Conservation (phyloP, 2,797 vertebrate genomes). For the Champsocephalus esox region DNA sequence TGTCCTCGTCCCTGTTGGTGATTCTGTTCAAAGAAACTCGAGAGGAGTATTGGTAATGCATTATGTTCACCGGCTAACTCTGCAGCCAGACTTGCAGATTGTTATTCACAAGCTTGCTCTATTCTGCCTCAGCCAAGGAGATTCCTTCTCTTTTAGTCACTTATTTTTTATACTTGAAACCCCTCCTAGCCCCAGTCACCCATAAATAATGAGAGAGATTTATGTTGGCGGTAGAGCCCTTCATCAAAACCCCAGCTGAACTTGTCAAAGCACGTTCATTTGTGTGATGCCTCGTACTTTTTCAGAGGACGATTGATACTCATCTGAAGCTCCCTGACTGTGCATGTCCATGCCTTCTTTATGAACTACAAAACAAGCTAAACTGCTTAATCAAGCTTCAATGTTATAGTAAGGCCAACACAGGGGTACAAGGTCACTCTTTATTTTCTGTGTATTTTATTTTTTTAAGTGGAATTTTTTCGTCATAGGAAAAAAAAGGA, state of each 20-base stretch:
- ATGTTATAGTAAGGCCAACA: slow-evolving; percentile 60
- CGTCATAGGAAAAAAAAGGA: slow-evolving; percentile 42
- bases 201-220: slow-evolving; percentile 79
- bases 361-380: slow-evolving; percentile 62
- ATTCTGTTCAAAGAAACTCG: slow-evolving; percentile 83
- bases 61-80: slow-evolving; percentile 76
- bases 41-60: slow-evolving; percentile 79
- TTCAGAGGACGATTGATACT: slow-evolving; percentile 65
- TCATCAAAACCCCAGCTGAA: slow-evolving; percentile 77
- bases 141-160: slow-evolving; percentile 84
- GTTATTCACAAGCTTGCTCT: slow-evolving; percentile 84
- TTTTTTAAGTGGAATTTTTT: slow-evolving; percentile 46
- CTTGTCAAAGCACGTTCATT: slow-evolving; percentile 78
- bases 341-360: slow-evolving; percentile 69
- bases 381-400: slow-evolving; percentile 63
- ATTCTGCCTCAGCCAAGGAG: slow-evolving; percentile 88
- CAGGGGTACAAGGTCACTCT: slow-evolving; percentile 57
- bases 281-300: slow-evolving; percentile 78
- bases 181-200: slow-evolving; percentile 75
- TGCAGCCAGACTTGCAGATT: slow-evolving; percentile 83
- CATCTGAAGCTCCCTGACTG: slow-evolving; percentile 65
- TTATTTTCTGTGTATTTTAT: slow-evolving; percentile 50
- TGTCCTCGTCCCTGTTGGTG: slow-evolving; percentile 78
- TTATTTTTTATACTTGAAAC: slow-evolving; percentile 88
- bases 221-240: slow-evolving; percentile 69